Evolutionary conservation across 2,113 vertebrate species (phyloP).

Genomic region (Pomatorhinus ruficollis): DNA sequence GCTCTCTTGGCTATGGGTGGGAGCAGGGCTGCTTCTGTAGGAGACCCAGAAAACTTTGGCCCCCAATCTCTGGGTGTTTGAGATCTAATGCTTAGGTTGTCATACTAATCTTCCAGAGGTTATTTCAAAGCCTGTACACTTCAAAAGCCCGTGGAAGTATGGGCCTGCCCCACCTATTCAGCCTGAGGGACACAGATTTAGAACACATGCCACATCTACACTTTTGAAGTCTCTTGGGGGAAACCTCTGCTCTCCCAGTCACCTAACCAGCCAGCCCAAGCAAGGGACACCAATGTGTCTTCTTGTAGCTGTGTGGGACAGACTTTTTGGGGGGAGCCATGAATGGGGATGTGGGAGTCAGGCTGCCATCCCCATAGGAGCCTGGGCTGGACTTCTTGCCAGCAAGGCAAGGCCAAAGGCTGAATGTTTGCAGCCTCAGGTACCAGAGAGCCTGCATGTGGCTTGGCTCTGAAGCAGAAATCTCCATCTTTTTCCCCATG

Average conservation of each 20-base stretch:
- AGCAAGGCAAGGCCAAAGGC: background rate
- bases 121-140: background rate
- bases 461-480: background rate
- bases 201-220: background rate
- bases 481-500: background rate
- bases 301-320: background rate
- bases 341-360: background rate
- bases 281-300: background rate
- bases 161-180: background rate
- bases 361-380: background rate
- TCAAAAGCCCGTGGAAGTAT: background rate
- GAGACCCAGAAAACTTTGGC: background rate
- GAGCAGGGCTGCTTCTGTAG: background rate
- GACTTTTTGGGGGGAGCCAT: background rate
- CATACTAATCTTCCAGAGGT: background rate
- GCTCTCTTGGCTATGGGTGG: background rate
- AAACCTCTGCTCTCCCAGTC: background rate
- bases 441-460: background rate
- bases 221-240: background rate
- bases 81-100: background rate
- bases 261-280: background rate
- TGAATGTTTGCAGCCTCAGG: background rate
- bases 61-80: background rate
- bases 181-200: background rate
- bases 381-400: background rate